Evolutionary conservation across 2,797 vertebrate species (phyloP), one percentile per base, ranked within the genome.

Genomic region (Enteromius argenteus): DNA sequence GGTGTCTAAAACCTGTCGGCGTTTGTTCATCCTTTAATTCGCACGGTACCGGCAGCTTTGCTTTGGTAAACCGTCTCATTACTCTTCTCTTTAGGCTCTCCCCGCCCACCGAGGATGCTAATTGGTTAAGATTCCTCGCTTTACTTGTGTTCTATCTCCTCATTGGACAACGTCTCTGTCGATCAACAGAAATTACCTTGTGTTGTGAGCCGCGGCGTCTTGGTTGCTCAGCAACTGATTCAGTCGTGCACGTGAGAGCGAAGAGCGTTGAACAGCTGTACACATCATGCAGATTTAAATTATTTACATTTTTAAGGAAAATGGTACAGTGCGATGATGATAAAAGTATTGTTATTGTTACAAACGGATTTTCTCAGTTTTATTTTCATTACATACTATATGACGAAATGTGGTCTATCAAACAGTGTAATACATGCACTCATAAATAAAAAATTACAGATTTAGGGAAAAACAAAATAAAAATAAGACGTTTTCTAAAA

Each of bases 121-220:
- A 88, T 86, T 85, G 88, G 84, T 66, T 80, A 19, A 56, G 68
- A 53, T n/a, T 49, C 68, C 17, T 30, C 11, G 11, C 66, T 53
- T 51, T 39, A 71, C 6, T 27, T 8, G 1, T 17, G 1, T 37
- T 42, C 51, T 72, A 15, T 14, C 10, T 58, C 60, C 42, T 80
- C n/a, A 86, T 88, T 90, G 89, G 86, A 21, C 13, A 2, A 53
- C 5, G 8, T 13, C 5, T 15, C 58, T 72, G 79, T 77, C 82
- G 69, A 67, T 88, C 83, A 39, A 49, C 5, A 11, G 30, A 77
- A 21, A 58, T 49, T 32, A 13, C 62, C 21, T 49, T 79, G 0
- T 62, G 53, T 64, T 76, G 86, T 86, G 86, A 86, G 71, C 79
- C 49, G 66, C 1, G 72, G 91, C 89, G 84, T 90, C 86, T n/a